Evolutionary conservation across 2,113 vertebrate genomes (phyloP), one percentile per base, ranked within the genome.

Genomic region (Machaerirhynchus nigripectus): DNA sequence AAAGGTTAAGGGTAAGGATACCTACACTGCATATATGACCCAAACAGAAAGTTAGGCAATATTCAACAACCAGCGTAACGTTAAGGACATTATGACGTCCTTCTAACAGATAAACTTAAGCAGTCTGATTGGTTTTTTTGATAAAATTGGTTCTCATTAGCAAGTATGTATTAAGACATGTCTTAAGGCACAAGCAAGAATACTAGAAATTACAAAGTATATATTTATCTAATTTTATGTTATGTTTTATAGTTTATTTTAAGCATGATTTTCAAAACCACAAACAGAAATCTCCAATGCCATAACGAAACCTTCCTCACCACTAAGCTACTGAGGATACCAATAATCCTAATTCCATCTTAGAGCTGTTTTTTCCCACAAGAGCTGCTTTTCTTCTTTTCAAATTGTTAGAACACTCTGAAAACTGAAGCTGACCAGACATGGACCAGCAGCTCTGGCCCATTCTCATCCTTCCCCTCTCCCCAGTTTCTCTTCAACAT

Each of bases 351-450:
- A 52, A 83, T 13, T 67, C 12, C 9, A 60, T 46, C 22, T 70
- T 37, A 92, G 71, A 50, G 18, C 2, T 20, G n/a, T 49, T 31
- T 39, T 10, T 4, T 0, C 1, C 8, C 6, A 4, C 2, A 8
- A 50, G 15, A 83, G 5, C 30, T 59, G 39, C 3, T 61, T 56
- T 81, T 35, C 13, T 42, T 93, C 15, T 85, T 81, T 78, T 71
- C 5, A 50, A 88, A 71, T 74, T 39, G 68, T 42, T 71, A 69
- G n/a, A 91, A 53, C 4, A 67, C 7, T 33, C 11, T 33, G 15
- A 91, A 22, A 60, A 70, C 4, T 6, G 5, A 87, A 84, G n/a
- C 15, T 83, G 75, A 81, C 24, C 35, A 42, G 46, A 44, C 23
- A 30, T 6, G 27, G 27, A 57, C 4, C 11, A 69, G 46, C 16